Evolutionary conservation across 2,113 vertebrate species (phyloP), one percentile per base, ranked within the genome.

Genomic region (Oryzias curvinotus): DNA sequence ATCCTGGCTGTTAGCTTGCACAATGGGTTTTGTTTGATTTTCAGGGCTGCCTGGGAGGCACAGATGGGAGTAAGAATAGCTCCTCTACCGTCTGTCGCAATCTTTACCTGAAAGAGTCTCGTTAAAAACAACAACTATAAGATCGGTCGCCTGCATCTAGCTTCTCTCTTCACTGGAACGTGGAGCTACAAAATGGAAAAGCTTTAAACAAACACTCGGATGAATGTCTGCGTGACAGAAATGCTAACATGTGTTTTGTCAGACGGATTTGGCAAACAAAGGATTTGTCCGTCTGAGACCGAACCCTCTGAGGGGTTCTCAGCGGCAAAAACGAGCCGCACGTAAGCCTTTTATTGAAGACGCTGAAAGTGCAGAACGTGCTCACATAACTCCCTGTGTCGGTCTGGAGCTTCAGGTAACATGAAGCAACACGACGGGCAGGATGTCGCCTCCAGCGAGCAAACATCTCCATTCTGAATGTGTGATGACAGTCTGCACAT

Each of bases 201-300:
- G 65, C 69, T 74, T 54, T 76, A 25, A 64, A 57, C 61, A 79
- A 84, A 85, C 70, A 73, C 45, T 41, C 52, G 19, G 28, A 18
- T 83, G 68, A 81, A 78, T 54, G 77, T 69, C 79, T 85, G 58
- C 79, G 41, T 83, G 71, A 81, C 75, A 75, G 72, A 81, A 70
- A 71, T 83, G 62, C 76, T 72, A 78, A 79, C 66, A 51, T 71
- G 69, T 71, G 70, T 75, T 86, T 86, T 78, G 68, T 76, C 52
- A 16, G 73, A 57, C 16, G 23, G 67, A 77, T 79, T 82, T 65
- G 52, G 76, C 68, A 76, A 74, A 87, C 82, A 85, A 83, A 84
- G 71, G 81, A 73, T 68, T 81, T 71, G 65, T 77, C 52, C 46
- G 49, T 69, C 80, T 78, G 76, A 80, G 80, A 83, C 64, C 62